Evolutionary conservation across 1,140 invertebrate species (phyloP), one percentile per base, ranked within the genome.

Genomic region (Trigoniulus corallinus): DNA sequence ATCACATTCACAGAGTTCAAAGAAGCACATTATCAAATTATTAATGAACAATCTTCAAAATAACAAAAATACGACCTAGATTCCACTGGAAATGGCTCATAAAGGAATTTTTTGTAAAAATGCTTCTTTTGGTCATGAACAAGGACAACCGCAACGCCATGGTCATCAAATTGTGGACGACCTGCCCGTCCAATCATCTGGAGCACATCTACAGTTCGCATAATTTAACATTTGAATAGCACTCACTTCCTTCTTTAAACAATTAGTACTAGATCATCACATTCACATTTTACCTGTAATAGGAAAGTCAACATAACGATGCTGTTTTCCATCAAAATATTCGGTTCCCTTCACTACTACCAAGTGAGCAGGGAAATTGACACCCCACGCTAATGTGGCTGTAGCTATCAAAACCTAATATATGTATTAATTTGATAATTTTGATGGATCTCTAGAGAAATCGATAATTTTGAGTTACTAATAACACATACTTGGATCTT

Each of bases 121-220:
- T 91, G 87, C 66, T 99, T 99, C 67, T 98, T 98, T 22, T 87
- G 78, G 61, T 99, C 95, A 58, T 99, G 95, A 0, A 98, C 94
- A 48, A 98, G 73, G 7, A 99, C 88, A 13, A 97, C 87, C 2
- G 96, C 95, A 2, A 95, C 84, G 1, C 92, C 95, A 52, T 86
- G 82, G 59, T 85, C 82, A 67, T 98, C 96, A 64, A 84, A 98
- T 72, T 94, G 83, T 1, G 95, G 96, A 53, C 96, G 73, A 3
- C 95, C 95, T 52, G 95, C 95, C 53, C 95, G 73, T 2, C 95
- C 95, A 81, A 98, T 97, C 96, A 99, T 98, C 71, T 98, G 95
- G 23, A 99, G 71, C 1, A 98, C 75, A 64, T 76, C 74, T 73
- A 52, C 18, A 62, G 56, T 29, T 25, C 15, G 26, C 3, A 2